A percentile compares a stretch with the other conserved stretches of the same genome.
Conservation (phyloP, 2,888 invertebrate genomes). For the Monochamus alternatus region DNA sequence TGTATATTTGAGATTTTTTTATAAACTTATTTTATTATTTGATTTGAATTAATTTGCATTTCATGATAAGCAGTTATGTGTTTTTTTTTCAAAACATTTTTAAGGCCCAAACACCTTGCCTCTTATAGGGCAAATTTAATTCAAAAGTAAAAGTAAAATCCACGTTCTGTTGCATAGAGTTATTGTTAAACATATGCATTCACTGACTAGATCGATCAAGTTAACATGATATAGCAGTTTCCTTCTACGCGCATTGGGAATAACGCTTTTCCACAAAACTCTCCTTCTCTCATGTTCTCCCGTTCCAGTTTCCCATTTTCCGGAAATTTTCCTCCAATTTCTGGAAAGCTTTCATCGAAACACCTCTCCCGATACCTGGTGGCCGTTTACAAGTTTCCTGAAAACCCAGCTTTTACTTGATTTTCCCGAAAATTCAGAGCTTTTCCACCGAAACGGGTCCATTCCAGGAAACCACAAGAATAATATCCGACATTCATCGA, state of each 20-base stretch:
- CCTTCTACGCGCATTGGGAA: background rate
- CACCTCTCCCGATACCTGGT: slow-evolving; percentile 46
- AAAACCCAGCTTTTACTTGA: slow-evolving; percentile 63
- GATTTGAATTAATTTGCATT: no score
- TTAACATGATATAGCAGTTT: no score
- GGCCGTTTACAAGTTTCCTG: slow-evolving; percentile 60
- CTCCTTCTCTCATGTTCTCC: slow-evolving; percentile 42
- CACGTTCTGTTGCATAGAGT: no score
- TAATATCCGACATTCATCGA: background rate
- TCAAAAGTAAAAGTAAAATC: no score
- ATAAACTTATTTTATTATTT: no score
- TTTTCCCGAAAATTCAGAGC: slow-evolving; percentile 54
- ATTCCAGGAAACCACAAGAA: slow-evolving; percentile 4
- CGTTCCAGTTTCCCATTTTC: slow-evolving; percentile 48
- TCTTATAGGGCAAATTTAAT: no score
- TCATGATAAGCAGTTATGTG: no score
- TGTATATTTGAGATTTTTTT: no score
- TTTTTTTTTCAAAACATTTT: no score
- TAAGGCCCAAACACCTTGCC: no score
- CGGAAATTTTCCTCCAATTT: slow-evolving; percentile 49
- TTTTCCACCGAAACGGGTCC: slow-evolving; percentile 13
- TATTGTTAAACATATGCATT: no score
- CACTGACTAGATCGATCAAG: no score
- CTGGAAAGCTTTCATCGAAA: slow-evolving; percentile 30
- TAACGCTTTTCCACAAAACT: slow-evolving; percentile 12